Conservation (phyloP, 2,888 invertebrate genomes). For the Mythimna ferrago region DNA sequence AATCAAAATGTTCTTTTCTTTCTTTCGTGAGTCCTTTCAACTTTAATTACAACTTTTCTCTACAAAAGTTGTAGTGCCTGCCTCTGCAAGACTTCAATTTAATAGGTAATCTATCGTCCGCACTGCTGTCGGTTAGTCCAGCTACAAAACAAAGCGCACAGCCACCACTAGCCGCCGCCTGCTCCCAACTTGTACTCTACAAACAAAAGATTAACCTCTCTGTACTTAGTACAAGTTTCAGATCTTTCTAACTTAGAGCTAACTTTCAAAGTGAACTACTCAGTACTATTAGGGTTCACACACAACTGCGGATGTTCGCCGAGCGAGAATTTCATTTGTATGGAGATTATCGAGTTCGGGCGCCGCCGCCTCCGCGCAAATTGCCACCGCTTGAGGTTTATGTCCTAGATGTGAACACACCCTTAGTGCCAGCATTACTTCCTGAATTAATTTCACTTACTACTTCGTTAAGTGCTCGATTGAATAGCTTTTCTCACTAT, state of each 20-base stretch:
- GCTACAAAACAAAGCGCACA: constrained; percentile 12
- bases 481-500: constrained; percentile 35
- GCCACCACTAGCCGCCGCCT: not conserved
- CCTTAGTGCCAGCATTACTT: constrained; percentile 2
- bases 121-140: not conserved
- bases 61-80: not conserved
- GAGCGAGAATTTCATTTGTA: not conserved
- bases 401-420: constrained; percentile 18
- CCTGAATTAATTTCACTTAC: constrained; percentile 26
- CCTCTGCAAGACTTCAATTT: not conserved
- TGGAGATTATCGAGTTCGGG: not conserved
- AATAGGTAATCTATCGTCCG: constrained; percentile 5
- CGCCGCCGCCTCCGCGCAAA: not conserved
- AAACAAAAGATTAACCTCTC: constrained; percentile 49
- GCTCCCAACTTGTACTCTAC: constrained; percentile 19
- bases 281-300: not conserved
- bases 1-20: too few relatives aligned
- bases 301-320: not conserved
- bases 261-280: constrained; percentile 26
- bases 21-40: not conserved
- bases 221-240: constrained; percentile 27
- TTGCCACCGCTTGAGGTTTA: not conserved
- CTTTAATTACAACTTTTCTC: not conserved
- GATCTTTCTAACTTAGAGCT: constrained; percentile 32
- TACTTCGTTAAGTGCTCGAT: constrained; percentile 29